Evolutionary conservation across 2,113 vertebrate species (phyloP).

Genomic region (Hyperoodon ampullatus): DNA sequence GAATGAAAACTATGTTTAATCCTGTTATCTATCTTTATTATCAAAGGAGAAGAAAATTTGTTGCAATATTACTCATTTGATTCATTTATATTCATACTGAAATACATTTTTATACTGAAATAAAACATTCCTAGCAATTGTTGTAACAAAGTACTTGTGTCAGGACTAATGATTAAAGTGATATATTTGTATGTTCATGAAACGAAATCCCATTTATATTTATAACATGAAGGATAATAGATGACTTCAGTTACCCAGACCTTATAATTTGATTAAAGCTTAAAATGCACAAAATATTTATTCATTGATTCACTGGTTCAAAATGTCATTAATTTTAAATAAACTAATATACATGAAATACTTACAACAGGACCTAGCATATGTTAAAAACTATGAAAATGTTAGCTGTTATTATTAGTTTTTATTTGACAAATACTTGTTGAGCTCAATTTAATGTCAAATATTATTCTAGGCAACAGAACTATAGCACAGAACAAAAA

Average conservation of each 20-base stretch:
- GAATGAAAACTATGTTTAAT: neutral
- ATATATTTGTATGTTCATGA: neutral
- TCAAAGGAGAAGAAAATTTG: neutral
- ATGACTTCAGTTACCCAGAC: neutral
- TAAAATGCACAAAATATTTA: neutral
- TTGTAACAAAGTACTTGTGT: neutral
- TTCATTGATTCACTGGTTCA: neutral
- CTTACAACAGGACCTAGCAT: neutral
- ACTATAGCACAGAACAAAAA: neutral
- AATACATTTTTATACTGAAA: neutral
- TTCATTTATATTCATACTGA: neutral
- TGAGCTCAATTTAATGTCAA: neutral
- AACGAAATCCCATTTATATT: neutral
- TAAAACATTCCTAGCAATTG: neutral
- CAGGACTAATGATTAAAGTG: neutral
- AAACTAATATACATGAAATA: neutral
- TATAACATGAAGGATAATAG: neutral
- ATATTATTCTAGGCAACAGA: neutral
- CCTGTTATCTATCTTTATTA: neutral
- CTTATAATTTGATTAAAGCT: neutral
- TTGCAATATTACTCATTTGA: neutral
- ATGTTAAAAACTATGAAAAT: neutral
- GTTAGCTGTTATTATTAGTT: neutral
- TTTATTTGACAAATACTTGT: neutral
- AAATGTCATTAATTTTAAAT: conserved; percentile 8